Conservation (phyloP, 2,797 vertebrate species). For the Podarcis lilfordi region DNA sequence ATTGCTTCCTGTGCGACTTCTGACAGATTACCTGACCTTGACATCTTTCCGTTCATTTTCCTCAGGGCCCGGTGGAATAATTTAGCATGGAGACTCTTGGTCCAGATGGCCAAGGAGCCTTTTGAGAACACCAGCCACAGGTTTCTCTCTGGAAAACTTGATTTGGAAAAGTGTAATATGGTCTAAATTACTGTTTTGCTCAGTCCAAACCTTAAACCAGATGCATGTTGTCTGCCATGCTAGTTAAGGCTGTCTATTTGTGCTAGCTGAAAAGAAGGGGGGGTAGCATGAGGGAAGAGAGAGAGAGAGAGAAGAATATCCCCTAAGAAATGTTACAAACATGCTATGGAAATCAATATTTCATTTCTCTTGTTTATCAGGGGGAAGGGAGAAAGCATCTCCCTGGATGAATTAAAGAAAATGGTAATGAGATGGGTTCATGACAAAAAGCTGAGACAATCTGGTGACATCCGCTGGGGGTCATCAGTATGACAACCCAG, state of each 20-base stretch:
- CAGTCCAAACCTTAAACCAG: background rate
- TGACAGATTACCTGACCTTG: background rate
- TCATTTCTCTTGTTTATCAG: conserved; percentile 24
- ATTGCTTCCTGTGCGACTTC: background rate
- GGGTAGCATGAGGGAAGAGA: background rate
- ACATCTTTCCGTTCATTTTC: background rate
- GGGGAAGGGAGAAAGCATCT: background rate
- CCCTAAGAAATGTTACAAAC: background rate
- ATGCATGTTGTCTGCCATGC: background rate
- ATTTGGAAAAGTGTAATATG: background rate
- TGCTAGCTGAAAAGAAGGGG: background rate
- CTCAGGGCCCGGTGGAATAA: background rate
- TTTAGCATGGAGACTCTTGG: background rate
- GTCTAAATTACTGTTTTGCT: background rate
- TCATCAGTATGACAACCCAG: background rate
- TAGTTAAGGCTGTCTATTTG: background rate
- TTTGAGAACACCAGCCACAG: background rate
- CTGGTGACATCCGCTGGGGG: background rate
- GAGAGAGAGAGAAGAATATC: fast-evolving
- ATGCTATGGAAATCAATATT: background rate
- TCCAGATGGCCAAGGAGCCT: background rate
- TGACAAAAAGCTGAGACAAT: background rate
- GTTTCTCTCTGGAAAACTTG: background rate
- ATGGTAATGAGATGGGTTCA: conserved; percentile 25
- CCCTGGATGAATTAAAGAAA: conserved; percentile 38